phyloP scores from a whole-genome alignment of 1,140 invertebrate species.

The Bombus pascuorum region DNA sequence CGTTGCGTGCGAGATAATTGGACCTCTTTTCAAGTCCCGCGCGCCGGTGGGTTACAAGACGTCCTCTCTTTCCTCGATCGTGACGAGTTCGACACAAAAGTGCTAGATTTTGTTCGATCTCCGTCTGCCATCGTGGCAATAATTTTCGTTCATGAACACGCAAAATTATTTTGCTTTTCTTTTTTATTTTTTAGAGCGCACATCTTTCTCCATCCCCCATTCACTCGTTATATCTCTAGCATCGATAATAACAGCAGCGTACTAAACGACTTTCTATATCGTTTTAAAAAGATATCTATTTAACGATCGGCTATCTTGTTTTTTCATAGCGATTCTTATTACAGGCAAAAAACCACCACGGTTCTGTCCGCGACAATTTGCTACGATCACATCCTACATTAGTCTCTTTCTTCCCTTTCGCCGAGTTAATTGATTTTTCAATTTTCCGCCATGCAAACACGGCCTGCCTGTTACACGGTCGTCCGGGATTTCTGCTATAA shows the following conservation, averaged over 20 bases:
- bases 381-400: too few species aligned
- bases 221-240: not conserved
- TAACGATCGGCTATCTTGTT: not conserved
- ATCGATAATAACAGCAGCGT: not conserved
- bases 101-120: slow-evolving; percentile 43
- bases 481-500: slow-evolving; percentile 21
- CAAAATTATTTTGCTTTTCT: not conserved
- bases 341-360: not conserved
- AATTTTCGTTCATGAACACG: slow-evolving; percentile 21
- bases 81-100: slow-evolving; percentile 55
- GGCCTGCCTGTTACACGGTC: not conserved
- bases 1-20: slow-evolving; percentile 68
- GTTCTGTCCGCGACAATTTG: not conserved
- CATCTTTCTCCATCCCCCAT: not conserved
- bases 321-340: not conserved
- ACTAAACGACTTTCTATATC: not conserved
- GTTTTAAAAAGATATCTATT: not conserved
- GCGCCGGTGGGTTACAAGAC: slow-evolving; percentile 21
- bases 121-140: slow-evolving; percentile 1
- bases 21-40: slow-evolving; percentile 47
- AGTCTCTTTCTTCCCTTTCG: too few species aligned
- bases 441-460: not conserved
- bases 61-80: slow-evolving; percentile 42
- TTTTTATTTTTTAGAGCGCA: not conserved
- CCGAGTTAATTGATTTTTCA: slow-evolving; percentile 35